Evolutionary conservation across 2,113 vertebrate genomes (phyloP).

Genomic region (Nycticryphes semicollaris): DNA sequence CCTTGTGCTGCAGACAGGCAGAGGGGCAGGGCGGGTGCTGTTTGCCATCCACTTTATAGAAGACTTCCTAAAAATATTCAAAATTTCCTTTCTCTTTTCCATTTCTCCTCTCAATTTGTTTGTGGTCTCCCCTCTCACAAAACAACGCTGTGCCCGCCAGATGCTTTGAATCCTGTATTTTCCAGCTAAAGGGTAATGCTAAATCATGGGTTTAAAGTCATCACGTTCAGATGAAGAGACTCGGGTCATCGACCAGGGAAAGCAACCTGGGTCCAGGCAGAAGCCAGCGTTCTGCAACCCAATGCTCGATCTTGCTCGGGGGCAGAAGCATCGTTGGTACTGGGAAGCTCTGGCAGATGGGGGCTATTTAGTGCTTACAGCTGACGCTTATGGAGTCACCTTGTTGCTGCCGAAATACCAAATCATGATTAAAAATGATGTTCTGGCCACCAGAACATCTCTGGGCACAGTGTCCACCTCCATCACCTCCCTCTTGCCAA

Average conservation of each 20-base stretch:
- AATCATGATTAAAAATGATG: accelerated
- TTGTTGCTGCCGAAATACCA: not conserved
- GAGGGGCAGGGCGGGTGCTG: not conserved
- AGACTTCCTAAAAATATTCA: not conserved
- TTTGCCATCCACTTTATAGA: not conserved
- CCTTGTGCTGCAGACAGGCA: not conserved
- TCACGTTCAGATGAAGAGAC: not conserved
- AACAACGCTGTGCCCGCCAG: not conserved
- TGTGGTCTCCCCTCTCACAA: not conserved
- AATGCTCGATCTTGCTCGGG: not conserved
- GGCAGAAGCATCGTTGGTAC: not conserved
- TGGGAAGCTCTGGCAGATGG: not conserved
- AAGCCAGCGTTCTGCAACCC: not conserved
- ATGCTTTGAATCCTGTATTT: not conserved
- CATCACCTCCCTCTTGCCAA: not conserved
- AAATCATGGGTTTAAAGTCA: not conserved
- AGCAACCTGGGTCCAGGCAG: not conserved
- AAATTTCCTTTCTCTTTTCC: not conserved
- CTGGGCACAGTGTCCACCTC: not conserved
- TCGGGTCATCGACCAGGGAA: accelerated
- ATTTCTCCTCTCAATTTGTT: not conserved
- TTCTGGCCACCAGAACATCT: not conserved
- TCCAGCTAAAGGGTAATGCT: not conserved
- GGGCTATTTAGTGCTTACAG: not conserved
- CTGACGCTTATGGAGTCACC: not conserved